Evolutionary conservation across 2,888 invertebrate species (phyloP), one percentile per base, ranked within the genome.

Genomic region (Parascotia fuliginaria): DNA sequence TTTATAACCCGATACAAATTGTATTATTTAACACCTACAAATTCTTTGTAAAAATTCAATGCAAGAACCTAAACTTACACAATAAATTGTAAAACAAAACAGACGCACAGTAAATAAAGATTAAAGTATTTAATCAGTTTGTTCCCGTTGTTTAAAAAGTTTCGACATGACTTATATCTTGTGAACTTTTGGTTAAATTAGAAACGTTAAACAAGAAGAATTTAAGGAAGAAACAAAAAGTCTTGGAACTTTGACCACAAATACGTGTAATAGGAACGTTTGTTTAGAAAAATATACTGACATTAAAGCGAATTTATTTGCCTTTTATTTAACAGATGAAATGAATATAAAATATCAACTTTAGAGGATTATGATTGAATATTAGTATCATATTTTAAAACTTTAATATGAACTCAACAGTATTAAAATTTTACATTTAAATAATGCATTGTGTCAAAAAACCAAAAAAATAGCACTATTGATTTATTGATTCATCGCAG

Each of bases 41-140:
- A 58, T 33, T 42, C 58, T 57, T 42, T 55, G 37, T 9, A 43
- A 55, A 80, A 79, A 63, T 80, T 75, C 73, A 71, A 60, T 65
- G 71, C 77, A 24, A 55, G 48, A n/a, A 80, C 74, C 83, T 86
- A 79, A 88, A 88, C 80, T 85, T 81, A 55, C 44, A 78, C 81
- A 78, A 88, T 89, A 89, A 90, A 90, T 90, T 75, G 68, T 66
- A 69, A 80, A 82, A 83, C 81, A 79, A 83, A 88, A 82, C 83
- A 83, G 79, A 85, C 81, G 77, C 76, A 67, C 81, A 78, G 87
- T 88, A 89, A 88, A 89, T 89, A 89, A 87, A 84, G 87, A 89
- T 89, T 87, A 87, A 84, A 85, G 85, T 84, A 85, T 89, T 88
- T 86, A 87, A 89, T 89, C 87, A 87, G 85, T 81, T 79, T 73